Evolutionary conservation across 2,113 vertebrate species (phyloP), one percentile per base, ranked within the genome.

Genomic region (Eptesicus fuscus): DNA sequence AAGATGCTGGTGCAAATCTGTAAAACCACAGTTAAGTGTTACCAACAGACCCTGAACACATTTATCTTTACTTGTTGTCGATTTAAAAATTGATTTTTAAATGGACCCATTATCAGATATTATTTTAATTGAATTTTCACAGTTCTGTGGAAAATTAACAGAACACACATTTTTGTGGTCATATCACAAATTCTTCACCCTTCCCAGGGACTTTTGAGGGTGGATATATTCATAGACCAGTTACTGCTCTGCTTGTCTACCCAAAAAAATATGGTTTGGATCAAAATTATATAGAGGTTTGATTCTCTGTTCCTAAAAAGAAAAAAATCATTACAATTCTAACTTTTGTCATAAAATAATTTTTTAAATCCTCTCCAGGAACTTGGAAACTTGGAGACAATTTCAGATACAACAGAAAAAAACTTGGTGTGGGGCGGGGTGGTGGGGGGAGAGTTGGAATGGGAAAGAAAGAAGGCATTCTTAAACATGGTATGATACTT

Each of bases 101-200:
- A 16, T 78, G n/a, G n/a, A 3, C 37, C 30, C 42, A 67, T 49
- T 76, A 91, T 37, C 32, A 5, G 69, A 51, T 53, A 90, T 23
- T 86, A 85, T 80, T 42, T 87, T 23, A 85, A 85, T 35, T 91
- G n/a, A 53, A 90, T 42, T 93, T 90, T 67, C 44, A 71, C 42
- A 42, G 14, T 86, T 88, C 7, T 44, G 12, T 63, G 47, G 37
- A 44, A 92, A 94, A 65, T 76, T 22, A 65, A 56, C 7, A 53
- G 61, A 53, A 70, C 18, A 61, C 44, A 83, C 5, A 0, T 40
- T 74, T 79, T 88, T 8, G 13, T 56, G 6, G 6, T 32, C 47
- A 18, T 3, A 20, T 65, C 44, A 56, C n/a, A 93, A n/a, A 32
- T 9, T 85, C 30, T 71, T 53, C 32, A 35, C 47, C 10, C 4